phyloP scores from a whole-genome alignment of 1,140 invertebrate genomes.

The Asobara japonica region DNA sequence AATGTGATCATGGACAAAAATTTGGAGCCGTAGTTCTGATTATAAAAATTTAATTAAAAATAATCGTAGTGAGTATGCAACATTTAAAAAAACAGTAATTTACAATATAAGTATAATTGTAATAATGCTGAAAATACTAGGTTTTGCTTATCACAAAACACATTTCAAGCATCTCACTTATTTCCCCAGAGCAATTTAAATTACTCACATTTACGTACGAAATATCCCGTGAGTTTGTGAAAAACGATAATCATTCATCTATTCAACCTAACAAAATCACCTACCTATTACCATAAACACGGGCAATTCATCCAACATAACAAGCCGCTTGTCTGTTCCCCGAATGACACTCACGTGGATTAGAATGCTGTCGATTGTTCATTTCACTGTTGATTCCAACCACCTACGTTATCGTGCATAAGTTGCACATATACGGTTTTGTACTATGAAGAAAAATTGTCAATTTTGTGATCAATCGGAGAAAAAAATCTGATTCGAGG shows the following conservation, averaged over 20 bases:
- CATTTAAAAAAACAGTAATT: too few relatives aligned
- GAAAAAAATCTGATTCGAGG: too few relatives aligned
- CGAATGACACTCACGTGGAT: neutral
- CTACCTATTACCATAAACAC: neutral
- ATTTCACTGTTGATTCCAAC: neutral
- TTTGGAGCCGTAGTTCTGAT: too few relatives aligned
- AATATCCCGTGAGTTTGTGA: neutral
- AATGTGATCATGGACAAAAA: too few relatives aligned
- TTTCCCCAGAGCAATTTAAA: neutral
- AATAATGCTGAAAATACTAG: too few relatives aligned
- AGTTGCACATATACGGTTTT: too few relatives aligned
- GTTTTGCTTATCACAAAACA: neutral
- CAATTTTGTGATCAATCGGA: too few relatives aligned
- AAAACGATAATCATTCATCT: neutral
- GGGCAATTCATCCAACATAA: neutral
- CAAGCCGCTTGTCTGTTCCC: neutral
- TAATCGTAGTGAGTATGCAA: too few relatives aligned
- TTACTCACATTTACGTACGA: neutral
- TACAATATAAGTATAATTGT: too few relatives aligned
- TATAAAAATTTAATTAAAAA: too few relatives aligned
- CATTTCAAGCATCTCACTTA: neutral
- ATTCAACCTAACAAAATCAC: neutral
- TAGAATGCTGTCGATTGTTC: neutral
- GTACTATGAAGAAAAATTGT: too few relatives aligned
- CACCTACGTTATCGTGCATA: constrained; percentile 10